Evolutionary conservation across 53 echinoderm and acorn worm genomes (phyloP).

Genomic region (Echinometra lucunter): DNA sequence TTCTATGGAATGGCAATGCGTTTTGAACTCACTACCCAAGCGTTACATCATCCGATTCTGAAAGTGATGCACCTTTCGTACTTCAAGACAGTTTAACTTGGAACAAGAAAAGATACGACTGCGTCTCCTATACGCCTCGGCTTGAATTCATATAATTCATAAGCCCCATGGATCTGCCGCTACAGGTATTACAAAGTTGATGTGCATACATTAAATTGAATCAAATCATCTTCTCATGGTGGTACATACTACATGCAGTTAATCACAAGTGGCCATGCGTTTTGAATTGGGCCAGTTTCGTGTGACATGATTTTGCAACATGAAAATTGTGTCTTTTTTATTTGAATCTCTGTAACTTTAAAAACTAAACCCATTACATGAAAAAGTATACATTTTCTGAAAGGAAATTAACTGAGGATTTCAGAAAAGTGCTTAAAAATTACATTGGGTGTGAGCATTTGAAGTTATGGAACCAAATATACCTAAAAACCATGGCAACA

Average conservation of each 20-base stretch:
- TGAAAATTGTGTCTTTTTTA: conserved; percentile 16
- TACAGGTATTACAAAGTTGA: conserved; percentile 16
- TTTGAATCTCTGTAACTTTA: conserved; percentile 16
- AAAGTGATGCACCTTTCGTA: conserved; percentile 17
- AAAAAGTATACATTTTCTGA: conserved; percentile 16
- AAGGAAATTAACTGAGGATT: conserved; percentile 16
- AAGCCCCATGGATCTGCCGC: conserved; percentile 18
- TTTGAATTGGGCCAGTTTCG: conserved; percentile 17
- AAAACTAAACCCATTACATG: conserved; percentile 8
- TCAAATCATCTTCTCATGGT: conserved; percentile 17
- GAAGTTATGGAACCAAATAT: conserved; percentile 16
- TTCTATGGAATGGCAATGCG: conserved; percentile 17
- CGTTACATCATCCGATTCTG: conserved; percentile 17
- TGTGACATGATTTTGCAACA: conserved; percentile 17
- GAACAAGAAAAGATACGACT: conserved; percentile 17
- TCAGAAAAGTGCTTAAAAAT: conserved; percentile 10
- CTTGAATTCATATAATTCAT: conserved; percentile 16
- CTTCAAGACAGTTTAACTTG: conserved; percentile 10
- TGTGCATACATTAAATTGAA: conserved; percentile 16
- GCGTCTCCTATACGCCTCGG: conserved; percentile 11
- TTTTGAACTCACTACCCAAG: conserved; percentile 17
- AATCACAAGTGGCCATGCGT: conserved; percentile 17
- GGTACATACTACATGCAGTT: conserved; percentile 17
- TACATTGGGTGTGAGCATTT: conserved; percentile 17
- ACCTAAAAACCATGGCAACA: conserved; percentile 17